Percentiles rank a stretch among this genome's conserved stretches.
phyloP scores from a whole-genome alignment of 2,797 vertebrate species.

The Myiotriccus ornatus region DNA sequence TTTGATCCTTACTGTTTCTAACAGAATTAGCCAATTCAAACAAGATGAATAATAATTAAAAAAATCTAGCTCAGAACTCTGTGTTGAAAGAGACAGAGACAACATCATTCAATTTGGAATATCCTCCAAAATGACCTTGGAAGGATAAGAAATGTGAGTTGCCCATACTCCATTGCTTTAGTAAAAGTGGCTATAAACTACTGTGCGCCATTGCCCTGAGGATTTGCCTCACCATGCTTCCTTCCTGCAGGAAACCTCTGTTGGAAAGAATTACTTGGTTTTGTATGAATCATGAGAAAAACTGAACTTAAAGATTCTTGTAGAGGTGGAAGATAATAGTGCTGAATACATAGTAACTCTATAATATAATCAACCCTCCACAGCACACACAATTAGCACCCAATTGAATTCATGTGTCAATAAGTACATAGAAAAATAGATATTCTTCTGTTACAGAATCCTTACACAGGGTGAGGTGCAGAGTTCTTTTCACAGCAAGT shows the following conservation, averaged over 20 bases:
- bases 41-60: background rate
- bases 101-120: background rate
- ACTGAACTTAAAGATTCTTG: background rate
- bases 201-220: background rate
- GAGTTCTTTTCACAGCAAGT: background rate
- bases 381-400: background rate
- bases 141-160: background rate
- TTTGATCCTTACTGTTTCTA: background rate
- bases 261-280: background rate
- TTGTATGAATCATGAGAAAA: background rate
- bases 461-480: background rate
- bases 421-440: background rate
- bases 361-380: background rate
- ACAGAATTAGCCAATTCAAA: conserved; percentile 5
- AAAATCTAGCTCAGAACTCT: background rate
- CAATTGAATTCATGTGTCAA: background rate
- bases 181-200: background rate
- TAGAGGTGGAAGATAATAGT: background rate
- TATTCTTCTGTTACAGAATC: background rate
- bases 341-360: background rate
- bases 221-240: background rate
- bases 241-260: background rate
- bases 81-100: background rate
- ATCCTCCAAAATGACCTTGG: background rate
- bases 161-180: background rate